Evolutionary conservation across 2,797 vertebrate genomes (phyloP).

Genomic region (Sebastiscus albofasciatus): DNA sequence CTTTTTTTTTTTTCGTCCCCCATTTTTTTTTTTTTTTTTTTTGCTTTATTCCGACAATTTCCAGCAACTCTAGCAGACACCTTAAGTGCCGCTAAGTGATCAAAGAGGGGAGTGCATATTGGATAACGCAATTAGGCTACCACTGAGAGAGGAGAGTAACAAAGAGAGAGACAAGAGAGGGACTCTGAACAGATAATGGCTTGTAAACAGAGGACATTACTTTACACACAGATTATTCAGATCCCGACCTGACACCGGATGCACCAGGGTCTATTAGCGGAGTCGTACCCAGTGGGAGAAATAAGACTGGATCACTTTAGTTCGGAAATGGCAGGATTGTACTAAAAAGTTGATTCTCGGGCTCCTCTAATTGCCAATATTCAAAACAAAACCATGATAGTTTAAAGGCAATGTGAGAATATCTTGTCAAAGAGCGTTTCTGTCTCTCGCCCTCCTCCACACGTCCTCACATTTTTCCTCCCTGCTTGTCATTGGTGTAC

Average conservation of each 20-base stretch:
- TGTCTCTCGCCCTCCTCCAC: slow-evolving; percentile 17
- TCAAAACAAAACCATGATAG: slow-evolving; percentile 58
- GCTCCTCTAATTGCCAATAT: slow-evolving; percentile 72
- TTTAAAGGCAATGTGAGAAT: slow-evolving; percentile 45
- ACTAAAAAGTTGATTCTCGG: slow-evolving; percentile 51
- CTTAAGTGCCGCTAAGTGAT: slow-evolving; percentile 85
- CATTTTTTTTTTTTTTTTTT: slow-evolving; percentile 29
- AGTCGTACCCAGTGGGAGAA: slow-evolving; percentile 63
- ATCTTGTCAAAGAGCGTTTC: slow-evolving; percentile 43
- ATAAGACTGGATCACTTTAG: slow-evolving; percentile 64
- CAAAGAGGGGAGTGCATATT: slow-evolving; percentile 81
- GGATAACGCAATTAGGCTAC: slow-evolving; percentile 84
- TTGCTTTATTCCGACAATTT: slow-evolving; percentile 71
- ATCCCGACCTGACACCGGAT: slow-evolving; percentile 81
- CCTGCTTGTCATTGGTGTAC: slow-evolving; percentile 58
- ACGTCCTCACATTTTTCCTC: slow-evolving; percentile 9
- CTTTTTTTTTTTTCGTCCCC: slow-evolving; percentile 12
- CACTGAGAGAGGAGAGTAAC: slow-evolving; percentile 73
- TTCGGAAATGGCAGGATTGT: slow-evolving; percentile 52
- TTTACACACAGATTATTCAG: slow-evolving; percentile 80
- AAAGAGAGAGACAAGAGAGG: slow-evolving; percentile 75
- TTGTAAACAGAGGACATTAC: slow-evolving; percentile 82
- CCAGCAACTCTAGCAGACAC: slow-evolving; percentile 80
- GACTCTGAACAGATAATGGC: slow-evolving; percentile 80
- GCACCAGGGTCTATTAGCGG: slow-evolving; percentile 76